Percentiles rank a stretch among this genome's conserved stretches.
phyloP scores from a whole-genome alignment of 2,888 invertebrate genomes.

The Drosophila incognita region DNA sequence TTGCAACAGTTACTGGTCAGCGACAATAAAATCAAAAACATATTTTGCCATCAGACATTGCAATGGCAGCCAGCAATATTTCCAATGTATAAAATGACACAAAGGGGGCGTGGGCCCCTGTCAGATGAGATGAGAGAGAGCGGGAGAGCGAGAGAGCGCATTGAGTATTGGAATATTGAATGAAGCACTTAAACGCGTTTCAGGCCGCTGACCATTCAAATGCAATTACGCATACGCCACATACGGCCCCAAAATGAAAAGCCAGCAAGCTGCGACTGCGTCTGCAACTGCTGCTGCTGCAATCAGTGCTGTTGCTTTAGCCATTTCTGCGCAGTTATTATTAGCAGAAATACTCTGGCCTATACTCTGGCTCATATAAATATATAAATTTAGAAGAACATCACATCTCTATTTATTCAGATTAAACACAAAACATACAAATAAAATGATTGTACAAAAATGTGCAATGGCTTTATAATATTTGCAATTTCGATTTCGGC shows the following conservation, averaged over 20 bases:
- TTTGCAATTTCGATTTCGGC: neutral
- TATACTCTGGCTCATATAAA: neutral
- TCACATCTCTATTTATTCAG: neutral
- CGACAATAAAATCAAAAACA: conserved; percentile 76
- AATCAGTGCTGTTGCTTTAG: neutral
- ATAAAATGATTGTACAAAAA: neutral
- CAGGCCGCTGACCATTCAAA: conserved; percentile 58
- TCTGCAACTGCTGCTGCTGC: neutral
- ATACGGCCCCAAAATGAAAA: conserved; percentile 29
- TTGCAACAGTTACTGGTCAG: conserved; percentile 45
- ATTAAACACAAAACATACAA: neutral
- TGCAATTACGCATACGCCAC: conserved; percentile 75
- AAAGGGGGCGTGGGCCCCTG: conserved; percentile 2
- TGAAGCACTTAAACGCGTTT: conserved; percentile 74
- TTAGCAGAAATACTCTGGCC: neutral
- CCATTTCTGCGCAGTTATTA: neutral
- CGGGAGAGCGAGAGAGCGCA: neutral
- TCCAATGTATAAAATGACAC: conserved; percentile 42
- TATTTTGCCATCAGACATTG: conserved; percentile 71
- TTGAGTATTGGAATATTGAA: conserved; percentile 61
- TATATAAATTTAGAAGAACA: neutral
- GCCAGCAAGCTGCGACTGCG: neutral
- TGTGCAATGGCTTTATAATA: no score
- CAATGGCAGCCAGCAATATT: conserved; percentile 57
- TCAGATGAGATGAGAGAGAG: neutral